A percentile compares a stretch with the other conserved stretches of the same genome.
Conservation (phyloP, 2,797 vertebrate genomes). For the Tapera naevia region DNA sequence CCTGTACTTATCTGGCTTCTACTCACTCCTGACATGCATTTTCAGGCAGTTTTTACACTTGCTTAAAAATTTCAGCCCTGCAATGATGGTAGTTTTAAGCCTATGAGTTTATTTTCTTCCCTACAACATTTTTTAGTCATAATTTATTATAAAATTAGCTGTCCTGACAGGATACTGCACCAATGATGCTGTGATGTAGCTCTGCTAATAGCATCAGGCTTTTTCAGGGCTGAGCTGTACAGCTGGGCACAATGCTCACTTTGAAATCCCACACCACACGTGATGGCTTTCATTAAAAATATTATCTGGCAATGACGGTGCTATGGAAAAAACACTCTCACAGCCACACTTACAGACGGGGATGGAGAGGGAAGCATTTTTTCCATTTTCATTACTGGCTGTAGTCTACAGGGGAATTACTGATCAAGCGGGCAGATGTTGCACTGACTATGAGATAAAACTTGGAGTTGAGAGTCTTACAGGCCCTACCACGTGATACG, state of each 20-base stretch:
- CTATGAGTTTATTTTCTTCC: neutral
- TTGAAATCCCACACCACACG: conserved; percentile 35
- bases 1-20: neutral
- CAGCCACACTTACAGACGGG: neutral
- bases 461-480: neutral
- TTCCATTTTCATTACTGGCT: conserved; percentile 12
- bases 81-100: accelerated
- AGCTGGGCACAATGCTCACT: conserved; percentile 34
- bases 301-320: conserved; percentile 58
- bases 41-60: neutral
- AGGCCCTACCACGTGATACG: accelerated
- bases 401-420: neutral
- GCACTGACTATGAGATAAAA: neutral
- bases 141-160: neutral
- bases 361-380: neutral
- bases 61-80: neutral
- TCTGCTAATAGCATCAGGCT: neutral
- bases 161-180: neutral
- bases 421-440: neutral
- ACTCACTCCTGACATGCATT: neutral
- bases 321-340: conserved; percentile 60
- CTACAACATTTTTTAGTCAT: neutral
- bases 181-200: neutral
- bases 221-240: neutral
- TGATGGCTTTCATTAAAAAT: conserved; percentile 46